Conservation (phyloP, 2,888 invertebrate species). For the Noctua pronuba region DNA sequence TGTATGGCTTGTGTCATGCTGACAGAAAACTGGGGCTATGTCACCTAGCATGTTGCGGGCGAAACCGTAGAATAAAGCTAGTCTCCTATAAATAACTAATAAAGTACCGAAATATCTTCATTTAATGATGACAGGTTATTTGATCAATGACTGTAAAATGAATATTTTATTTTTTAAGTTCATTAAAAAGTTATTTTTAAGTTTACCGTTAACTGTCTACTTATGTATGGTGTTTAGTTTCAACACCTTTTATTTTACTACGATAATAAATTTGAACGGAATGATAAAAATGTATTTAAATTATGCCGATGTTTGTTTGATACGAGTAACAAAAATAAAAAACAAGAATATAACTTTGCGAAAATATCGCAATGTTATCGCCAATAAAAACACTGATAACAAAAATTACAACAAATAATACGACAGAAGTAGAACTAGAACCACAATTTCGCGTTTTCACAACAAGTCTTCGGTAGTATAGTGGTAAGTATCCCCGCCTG, state of each 20-base stretch:
- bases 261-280: background rate
- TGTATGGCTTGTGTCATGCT: background rate
- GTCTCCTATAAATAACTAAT: background rate
- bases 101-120: slow-evolving; percentile 16
- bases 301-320: background rate
- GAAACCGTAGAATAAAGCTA: background rate
- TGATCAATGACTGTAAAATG: slow-evolving; percentile 38
- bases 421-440: background rate
- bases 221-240: slow-evolving; percentile 1
- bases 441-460: fast-evolving
- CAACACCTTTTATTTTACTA: background rate
- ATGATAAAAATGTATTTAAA: background rate
- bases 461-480: slow-evolving; percentile 88
- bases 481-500: slow-evolving; percentile 91
- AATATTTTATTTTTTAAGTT: slow-evolving; percentile 12
- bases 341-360: background rate
- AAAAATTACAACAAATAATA: background rate
- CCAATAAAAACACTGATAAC: background rate
- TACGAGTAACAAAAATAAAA: background rate
- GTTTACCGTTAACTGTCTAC: slow-evolving; percentile 22
- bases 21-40: background rate
- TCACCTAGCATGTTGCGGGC: background rate
- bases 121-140: slow-evolving; percentile 39
- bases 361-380: slow-evolving; percentile 18
- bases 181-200: slow-evolving; percentile 26